A percentile compares a stretch with the other conserved stretches of the same genome.
Conservation (phyloP, 2,888 invertebrate species). For the Andrena dorsata region DNA sequence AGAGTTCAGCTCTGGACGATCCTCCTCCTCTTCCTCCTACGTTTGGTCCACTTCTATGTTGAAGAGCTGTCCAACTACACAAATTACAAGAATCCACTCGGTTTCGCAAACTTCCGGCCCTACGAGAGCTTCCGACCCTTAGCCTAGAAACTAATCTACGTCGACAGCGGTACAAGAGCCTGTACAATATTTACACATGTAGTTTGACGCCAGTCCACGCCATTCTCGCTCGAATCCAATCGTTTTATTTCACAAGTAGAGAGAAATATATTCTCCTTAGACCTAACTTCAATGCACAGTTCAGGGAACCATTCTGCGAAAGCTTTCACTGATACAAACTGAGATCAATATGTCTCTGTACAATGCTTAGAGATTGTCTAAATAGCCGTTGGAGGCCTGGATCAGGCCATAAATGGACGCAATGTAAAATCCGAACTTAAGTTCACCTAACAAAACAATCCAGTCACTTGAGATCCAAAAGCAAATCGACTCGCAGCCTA, state of each 20-base stretch:
- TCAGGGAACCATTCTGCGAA: background rate
- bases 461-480: background rate
- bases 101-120: constrained; percentile 27
- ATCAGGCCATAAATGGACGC: background rate
- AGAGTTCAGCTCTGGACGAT: constrained; percentile 51
- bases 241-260: constrained; percentile 9
- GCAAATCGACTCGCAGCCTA: background rate
- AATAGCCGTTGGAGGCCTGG: background rate
- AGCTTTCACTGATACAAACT: background rate
- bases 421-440: too few species aligned
- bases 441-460: background rate
- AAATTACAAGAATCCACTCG: constrained; percentile 49
- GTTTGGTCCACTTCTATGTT: constrained; percentile 67
- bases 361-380: constrained; percentile 3
- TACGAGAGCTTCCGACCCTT: constrained; percentile 17
- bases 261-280: constrained; percentile 11
- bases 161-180: constrained; percentile 48
- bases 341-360: background rate
- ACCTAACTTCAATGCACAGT: background rate
- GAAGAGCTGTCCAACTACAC: constrained; percentile 54
- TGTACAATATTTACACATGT: constrained; percentile 64
- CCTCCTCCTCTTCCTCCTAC: constrained; percentile 40
- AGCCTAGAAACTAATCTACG: constrained; percentile 43
- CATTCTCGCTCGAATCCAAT: constrained; percentile 1
- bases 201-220: background rate